These are phyloP conservation scores for Lasioglossum calceatum DNA, from an alignment of 2,888 invertebrate species.

Conservation along the genomic window DNA sequence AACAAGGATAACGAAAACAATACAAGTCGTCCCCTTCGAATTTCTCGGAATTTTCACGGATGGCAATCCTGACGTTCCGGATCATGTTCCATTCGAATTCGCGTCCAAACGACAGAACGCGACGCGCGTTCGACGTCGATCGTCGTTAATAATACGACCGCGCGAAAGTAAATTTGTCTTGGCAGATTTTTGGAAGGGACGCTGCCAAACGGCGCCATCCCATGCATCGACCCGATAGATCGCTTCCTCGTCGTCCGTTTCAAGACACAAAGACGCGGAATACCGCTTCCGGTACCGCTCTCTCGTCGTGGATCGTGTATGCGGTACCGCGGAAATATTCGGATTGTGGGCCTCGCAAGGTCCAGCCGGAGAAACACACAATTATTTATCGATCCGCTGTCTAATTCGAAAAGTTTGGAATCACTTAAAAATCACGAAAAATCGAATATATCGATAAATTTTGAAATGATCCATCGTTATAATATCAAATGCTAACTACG, in stretches of 20 bases:
- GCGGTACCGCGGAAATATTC: background rate
- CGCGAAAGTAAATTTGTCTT: conserved; percentile 31
- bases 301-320: background rate
- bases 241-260: background rate
- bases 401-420: too few species aligned
- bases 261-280: background rate
- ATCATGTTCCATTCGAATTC: background rate
- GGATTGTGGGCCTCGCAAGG: background rate
- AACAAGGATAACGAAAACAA: too few species aligned
- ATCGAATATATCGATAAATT: too few species aligned
- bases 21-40: background rate
- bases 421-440: too few species aligned
- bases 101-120: background rate
- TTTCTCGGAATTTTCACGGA: background rate
- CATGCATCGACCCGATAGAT: conserved; percentile 40
- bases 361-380: background rate
- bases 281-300: background rate
- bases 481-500: too few species aligned
- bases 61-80: background rate
- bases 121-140: background rate
- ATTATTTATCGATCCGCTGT: too few species aligned
- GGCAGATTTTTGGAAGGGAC: conserved; percentile 44
- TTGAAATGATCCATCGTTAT: too few species aligned
- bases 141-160: conserved; percentile 18
- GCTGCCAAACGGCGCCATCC: conserved; percentile 54